These are phyloP conservation scores for Ceratosolen fusciceps DNA, from an alignment of 1,140 invertebrate genomes.

Conservation along the genomic window DNA sequence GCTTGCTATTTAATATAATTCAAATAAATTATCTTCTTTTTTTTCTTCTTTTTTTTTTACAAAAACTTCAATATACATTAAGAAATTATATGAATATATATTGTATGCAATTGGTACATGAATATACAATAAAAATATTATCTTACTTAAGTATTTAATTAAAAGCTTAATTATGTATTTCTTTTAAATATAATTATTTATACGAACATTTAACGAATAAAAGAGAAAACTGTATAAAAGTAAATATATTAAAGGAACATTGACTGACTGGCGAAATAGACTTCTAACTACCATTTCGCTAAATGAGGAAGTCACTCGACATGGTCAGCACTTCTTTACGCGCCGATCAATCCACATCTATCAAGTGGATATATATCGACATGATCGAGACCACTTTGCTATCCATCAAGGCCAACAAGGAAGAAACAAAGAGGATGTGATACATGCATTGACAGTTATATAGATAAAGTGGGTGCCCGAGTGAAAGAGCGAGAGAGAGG, in stretches of 20 bases:
- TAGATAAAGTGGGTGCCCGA: not conserved
- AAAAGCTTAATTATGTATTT: too few relatives aligned
- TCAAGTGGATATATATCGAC: slow-evolving; percentile 35
- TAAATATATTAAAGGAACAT: not conserved
- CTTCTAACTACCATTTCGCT: not conserved
- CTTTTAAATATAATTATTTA: not conserved
- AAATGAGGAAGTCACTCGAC: slow-evolving; percentile 5
- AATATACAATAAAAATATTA: too few relatives aligned
- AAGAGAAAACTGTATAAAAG: not conserved
- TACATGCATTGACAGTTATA: not conserved
- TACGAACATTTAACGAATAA: not conserved
- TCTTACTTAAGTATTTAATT: too few relatives aligned
- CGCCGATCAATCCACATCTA: slow-evolving; percentile 44
- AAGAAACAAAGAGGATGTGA: not conserved
- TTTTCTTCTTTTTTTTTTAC: too few relatives aligned
- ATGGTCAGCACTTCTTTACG: slow-evolving; percentile 32
- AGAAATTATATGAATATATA: too few relatives aligned
- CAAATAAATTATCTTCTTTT: too few relatives aligned
- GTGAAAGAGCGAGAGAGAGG: not conserved
- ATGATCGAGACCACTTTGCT: slow-evolving; percentile 38
- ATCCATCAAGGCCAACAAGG: slow-evolving; percentile 28
- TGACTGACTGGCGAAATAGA: not conserved
- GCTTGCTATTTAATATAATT: too few relatives aligned
- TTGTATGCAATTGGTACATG: too few relatives aligned
- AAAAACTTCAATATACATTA: too few relatives aligned